Base-by-base conservation (phyloP, 2,113 vertebrate genomes). In the Antigone vipio region DNA sequence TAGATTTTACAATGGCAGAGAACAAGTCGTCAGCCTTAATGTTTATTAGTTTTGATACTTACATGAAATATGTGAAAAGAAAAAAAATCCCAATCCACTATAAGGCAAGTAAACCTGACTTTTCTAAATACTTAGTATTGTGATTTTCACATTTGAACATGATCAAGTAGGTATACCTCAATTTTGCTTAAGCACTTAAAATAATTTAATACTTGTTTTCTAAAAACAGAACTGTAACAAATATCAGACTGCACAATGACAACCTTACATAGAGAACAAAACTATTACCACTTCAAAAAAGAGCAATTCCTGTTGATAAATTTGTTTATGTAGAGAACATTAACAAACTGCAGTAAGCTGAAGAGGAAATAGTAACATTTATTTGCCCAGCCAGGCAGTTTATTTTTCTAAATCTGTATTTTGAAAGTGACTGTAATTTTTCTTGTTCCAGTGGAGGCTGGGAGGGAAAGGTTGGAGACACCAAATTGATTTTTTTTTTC, bases 1-100 rank as follows among this genome's bases (percentile, higher is more conserved):
- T 73, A 77, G 89, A 85, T 82, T 95, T 93, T 82, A 89, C 50
- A 95, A 74, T 40, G 60, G 92, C 81, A 94, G 66, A 90, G 86
- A 93, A 58, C 13, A 84, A 96, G 16, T 86, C 40, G 82, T 59
- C 59, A 66, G 88, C 52, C 87, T 59, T 86, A 86, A 95, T 24
- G 35, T 73, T 91, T 83, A 92, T 93, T 92, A 81, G 55, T 73
- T 95, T 68, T 82, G 90, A 86, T 87, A 85, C 44, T 83, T 42
- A 38, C 23, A 69, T 73, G 44, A 96, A 92, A 91, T 88, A 92
- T 20, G 47, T 88, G 58, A 75, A 93, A 92, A 88, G 32, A 88
- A 88, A 93, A 56, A 52, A 56, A 69, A 35, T 23, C 29, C 26
- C 15, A 83, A 72, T 63, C 69, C 42, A 84, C 13, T 16, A 67